Conservation (phyloP, 1,140 invertebrate genomes). For the Neodiprion virginianus region DNA sequence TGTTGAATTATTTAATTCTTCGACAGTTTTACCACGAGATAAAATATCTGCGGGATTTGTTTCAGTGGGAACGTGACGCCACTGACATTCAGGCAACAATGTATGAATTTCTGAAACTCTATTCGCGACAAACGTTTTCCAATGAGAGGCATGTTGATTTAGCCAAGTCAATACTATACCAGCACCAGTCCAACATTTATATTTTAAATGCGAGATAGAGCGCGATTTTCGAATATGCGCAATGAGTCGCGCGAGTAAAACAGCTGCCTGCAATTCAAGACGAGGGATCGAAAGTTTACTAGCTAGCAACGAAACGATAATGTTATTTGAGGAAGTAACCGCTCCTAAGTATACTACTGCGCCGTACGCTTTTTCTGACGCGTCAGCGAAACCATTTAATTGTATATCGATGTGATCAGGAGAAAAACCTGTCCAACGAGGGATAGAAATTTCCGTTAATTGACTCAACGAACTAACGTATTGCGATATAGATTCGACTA, state of each 20-base stretch:
- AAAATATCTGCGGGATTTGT: constrained; percentile 36
- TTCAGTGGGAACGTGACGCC: constrained; percentile 22
- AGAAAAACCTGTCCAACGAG: constrained; percentile 18
- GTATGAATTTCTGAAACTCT: constrained; percentile 26
- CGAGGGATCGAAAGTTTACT: constrained; percentile 35
- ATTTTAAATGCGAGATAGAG: background rate
- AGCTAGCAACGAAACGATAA: constrained; percentile 20
- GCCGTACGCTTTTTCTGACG: constrained; percentile 26
- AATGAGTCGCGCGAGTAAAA: constrained; percentile 24
- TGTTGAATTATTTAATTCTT: constrained; percentile 19
- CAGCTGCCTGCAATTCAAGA: constrained; percentile 32
- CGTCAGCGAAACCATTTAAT: constrained; percentile 31
- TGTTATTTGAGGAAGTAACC: background rate
- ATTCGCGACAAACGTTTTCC: constrained; percentile 33
- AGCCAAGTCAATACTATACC: constrained; percentile 30
- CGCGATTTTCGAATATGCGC: background rate
- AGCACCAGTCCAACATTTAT: constrained; percentile 25
- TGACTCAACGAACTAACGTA: background rate
- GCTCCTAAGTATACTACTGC: constrained; percentile 25
- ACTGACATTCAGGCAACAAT: constrained; percentile 5
- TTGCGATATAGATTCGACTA: background rate
- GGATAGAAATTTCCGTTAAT: constrained; percentile 14
- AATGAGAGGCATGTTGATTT: constrained; percentile 21
- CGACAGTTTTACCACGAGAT: constrained; percentile 27
- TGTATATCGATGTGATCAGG: constrained; percentile 11